Conservation (phyloP, 2,113 vertebrate species). For the Arenaria interpres region DNA sequence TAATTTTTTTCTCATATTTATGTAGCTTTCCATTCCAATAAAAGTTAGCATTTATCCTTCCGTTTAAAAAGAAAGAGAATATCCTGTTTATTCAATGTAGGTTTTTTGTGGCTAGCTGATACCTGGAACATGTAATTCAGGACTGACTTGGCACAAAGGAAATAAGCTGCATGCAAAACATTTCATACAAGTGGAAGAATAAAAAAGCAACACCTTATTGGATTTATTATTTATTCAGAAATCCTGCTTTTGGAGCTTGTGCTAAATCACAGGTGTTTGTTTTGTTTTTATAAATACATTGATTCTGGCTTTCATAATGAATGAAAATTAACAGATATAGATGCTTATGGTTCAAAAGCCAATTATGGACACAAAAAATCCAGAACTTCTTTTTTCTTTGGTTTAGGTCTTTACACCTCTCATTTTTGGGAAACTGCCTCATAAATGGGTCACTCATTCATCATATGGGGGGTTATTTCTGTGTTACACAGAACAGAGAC, state of each 20-base stretch:
- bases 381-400: not conserved
- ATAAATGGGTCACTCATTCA: not conserved
- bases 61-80: not conserved
- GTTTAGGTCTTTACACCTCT: not conserved
- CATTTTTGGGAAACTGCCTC: not conserved
- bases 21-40: not conserved
- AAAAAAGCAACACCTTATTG: not conserved
- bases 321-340: not conserved
- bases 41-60: not conserved
- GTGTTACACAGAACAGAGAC: not conserved
- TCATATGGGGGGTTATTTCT: not conserved
- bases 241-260: not conserved
- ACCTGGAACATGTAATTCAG: not conserved
- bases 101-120: not conserved
- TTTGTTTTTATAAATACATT: not conserved
- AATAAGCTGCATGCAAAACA: not conserved
- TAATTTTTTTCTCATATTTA: fast-evolving
- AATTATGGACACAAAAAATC: not conserved
- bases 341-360: not conserved
- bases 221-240: not conserved
- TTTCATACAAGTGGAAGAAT: not conserved
- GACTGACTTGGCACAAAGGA: not conserved
- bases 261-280: not conserved
- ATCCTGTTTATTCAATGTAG: not conserved
- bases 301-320: not conserved